Evolutionary conservation across 2,113 vertebrate genomes (phyloP).

Genomic region (Isurus oxyrinchus): DNA sequence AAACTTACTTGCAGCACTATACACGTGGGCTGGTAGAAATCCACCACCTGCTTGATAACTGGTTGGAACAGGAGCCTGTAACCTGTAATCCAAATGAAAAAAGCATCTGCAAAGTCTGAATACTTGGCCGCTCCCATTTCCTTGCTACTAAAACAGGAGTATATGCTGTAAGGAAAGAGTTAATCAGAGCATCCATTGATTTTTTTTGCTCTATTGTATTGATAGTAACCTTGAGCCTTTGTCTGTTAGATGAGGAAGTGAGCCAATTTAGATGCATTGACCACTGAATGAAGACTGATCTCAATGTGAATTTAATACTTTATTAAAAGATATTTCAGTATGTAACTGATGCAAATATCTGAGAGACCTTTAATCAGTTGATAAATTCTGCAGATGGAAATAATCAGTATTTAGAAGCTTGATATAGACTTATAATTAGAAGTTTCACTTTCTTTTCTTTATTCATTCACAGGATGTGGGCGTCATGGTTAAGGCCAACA

Average conservation of each 20-base stretch:
- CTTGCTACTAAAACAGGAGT: not conserved
- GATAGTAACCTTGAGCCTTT: no score
- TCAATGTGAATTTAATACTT: no score
- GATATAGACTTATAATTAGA: no score
- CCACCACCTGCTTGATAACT: conserved; percentile 95
- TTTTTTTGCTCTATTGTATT: no score
- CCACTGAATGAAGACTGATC: no score
- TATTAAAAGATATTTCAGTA: no score
- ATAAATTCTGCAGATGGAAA: not conserved
- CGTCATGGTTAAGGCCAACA: no score
- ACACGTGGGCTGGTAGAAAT: conserved; percentile 96
- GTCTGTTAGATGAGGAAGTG: no score
- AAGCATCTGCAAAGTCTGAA: not conserved
- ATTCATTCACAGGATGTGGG: no score
- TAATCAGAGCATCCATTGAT: not conserved
- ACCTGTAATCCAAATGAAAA: conserved; percentile 56
- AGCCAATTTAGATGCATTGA: no score
- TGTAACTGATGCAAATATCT: no score
- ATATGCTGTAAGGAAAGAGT: not conserved
- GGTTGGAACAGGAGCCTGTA: conserved; percentile 97
- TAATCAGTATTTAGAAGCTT: not conserved
- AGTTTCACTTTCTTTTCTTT: no score
- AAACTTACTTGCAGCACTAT: conserved; percentile 87
- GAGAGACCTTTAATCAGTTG: not conserved
- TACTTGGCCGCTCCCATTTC: not conserved